phyloP scores from a whole-genome alignment of 1,140 invertebrate genomes.

The Drosophila mauritiana region DNA sequence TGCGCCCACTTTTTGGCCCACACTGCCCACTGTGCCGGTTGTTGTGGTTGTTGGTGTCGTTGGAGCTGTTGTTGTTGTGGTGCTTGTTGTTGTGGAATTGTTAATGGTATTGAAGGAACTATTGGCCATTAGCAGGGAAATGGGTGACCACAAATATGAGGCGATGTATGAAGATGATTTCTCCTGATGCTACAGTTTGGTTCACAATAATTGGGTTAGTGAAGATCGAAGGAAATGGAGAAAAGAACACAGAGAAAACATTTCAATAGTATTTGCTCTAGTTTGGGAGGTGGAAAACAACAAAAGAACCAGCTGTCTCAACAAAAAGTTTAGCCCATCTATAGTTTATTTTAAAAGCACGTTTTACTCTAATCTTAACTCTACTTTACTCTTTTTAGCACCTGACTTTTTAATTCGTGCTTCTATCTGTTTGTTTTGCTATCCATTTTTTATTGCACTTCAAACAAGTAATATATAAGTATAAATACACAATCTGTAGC shows the following conservation, averaged over 20 bases:
- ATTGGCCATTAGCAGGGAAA: conserved; percentile 51
- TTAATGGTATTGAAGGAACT: conserved; percentile 6
- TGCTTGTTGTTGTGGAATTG: conserved; percentile 35
- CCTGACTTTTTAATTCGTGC: not conserved
- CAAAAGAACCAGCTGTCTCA: not conserved
- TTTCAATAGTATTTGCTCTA: conserved; percentile 28
- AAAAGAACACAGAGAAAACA: conserved; percentile 60
- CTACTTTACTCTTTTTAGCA: not conserved
- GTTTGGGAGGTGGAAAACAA: not conserved
- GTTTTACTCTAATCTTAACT: conserved; percentile 3
- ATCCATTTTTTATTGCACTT: not conserved
- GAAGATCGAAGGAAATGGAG: conserved; percentile 32
- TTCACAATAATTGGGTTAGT: conserved; percentile 18
- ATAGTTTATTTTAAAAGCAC: conserved; percentile 1
- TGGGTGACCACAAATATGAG: conserved; percentile 71
- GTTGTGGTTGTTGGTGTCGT: conserved; percentile 29
- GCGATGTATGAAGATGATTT: conserved; percentile 72
- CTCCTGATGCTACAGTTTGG: conserved; percentile 59
- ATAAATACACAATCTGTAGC: not conserved
- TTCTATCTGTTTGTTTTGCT: not conserved
- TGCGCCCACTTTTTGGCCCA: conserved; percentile 17
- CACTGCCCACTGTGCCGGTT: conserved; percentile 20
- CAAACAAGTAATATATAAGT: not conserved
- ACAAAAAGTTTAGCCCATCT: not conserved
- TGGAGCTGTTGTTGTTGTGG: conserved; percentile 36